A percentile compares a stretch with the other conserved stretches of the same genome.
Conservation (phyloP, 2,888 invertebrate species). For the Cephus rjabovi region DNA sequence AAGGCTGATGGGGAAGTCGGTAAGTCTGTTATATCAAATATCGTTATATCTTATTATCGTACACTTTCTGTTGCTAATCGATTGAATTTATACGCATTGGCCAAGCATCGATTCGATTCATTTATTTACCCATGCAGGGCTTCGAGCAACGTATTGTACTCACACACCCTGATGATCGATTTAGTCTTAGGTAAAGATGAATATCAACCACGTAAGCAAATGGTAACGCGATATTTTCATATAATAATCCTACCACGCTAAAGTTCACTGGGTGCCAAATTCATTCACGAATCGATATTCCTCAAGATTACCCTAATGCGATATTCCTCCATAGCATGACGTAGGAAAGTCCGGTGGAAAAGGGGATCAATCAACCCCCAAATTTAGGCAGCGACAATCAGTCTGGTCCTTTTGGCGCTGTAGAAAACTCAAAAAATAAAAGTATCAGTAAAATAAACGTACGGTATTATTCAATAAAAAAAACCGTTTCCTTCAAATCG, state of each 20-base stretch:
- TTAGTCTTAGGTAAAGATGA: background rate
- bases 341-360: background rate
- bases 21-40: constrained; percentile 59
- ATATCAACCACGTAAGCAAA: background rate
- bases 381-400: background rate
- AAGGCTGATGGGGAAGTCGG: constrained; percentile 77
- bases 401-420: background rate
- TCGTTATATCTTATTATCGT: background rate
- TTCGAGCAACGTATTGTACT: background rate
- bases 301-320: background rate
- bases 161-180: background rate
- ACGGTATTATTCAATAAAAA: background rate
- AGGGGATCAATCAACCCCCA: background rate
- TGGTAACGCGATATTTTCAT: background rate
- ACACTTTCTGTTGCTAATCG: background rate
- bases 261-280: background rate
- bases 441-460: background rate
- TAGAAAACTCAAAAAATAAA: background rate
- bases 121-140: background rate
- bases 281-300: background rate
- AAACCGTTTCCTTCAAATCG: background rate
- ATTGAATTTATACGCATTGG: background rate
- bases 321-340: background rate
- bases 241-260: background rate
- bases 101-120: background rate